A percentile compares a stretch with the other conserved stretches of the same genome.
Evolutionary conservation across 2,113 vertebrate genomes (phyloP).

Genomic region (Paramisgurnus dabryanus): DNA sequence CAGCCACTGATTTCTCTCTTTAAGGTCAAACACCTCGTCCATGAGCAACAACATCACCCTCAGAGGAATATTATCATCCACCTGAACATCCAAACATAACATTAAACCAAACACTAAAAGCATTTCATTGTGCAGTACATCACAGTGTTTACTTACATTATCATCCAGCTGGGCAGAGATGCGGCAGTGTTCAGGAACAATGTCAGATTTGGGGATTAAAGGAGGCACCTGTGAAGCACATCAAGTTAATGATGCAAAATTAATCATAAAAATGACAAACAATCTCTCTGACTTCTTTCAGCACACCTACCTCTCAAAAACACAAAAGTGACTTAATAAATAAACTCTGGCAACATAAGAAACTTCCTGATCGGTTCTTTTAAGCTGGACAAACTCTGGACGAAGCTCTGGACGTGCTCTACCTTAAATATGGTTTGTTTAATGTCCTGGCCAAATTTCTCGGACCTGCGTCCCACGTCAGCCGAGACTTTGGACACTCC

Average conservation of each 20-base stretch:
- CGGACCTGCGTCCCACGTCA: conserved; percentile 98
- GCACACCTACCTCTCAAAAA: background rate
- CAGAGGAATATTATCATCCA: conserved; percentile 97
- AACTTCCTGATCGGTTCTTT: background rate
- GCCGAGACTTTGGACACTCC: conserved; percentile 98
- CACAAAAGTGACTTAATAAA: background rate
- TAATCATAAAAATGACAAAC: background rate
- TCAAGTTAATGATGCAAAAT: background rate
- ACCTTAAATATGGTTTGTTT: conserved; percentile 98
- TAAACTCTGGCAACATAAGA: background rate
- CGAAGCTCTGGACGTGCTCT: conserved; percentile 38
- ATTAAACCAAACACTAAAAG: background rate
- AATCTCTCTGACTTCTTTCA: background rate
- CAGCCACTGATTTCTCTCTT: conserved; percentile 98
- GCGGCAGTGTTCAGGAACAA: conserved; percentile 92
- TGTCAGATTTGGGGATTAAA: conserved; percentile 88
- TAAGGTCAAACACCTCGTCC: conserved; percentile 98
- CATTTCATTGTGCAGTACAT: background rate
- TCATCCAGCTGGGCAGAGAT: conserved; percentile 97
- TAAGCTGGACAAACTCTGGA: background rate
- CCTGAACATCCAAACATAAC: conserved; percentile 68
- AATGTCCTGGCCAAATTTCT: conserved; percentile 95
- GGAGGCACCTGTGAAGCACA: conserved; percentile 82
- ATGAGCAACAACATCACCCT: conserved; percentile 96
- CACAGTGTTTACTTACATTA: conserved; percentile 81